phyloP scores from a whole-genome alignment of 2,888 invertebrate genomes.

The Luperina nickerlii region DNA sequence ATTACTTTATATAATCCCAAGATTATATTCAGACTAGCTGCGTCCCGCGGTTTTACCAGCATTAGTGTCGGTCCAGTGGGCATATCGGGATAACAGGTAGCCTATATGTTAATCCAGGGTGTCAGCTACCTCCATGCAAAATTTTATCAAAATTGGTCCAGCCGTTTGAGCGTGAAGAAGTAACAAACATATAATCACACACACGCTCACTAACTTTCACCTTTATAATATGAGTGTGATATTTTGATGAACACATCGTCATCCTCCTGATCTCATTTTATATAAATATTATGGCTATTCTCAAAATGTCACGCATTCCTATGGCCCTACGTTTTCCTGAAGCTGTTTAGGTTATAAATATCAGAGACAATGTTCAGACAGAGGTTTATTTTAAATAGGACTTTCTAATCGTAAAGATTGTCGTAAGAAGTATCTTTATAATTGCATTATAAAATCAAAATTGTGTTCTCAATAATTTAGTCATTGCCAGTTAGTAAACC shows the following conservation, averaged over 20 bases:
- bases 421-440: neutral
- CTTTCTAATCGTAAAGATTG: conserved; percentile 20
- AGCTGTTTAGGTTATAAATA: conserved; percentile 48
- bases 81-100: too few relatives aligned
- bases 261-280: conserved; percentile 34
- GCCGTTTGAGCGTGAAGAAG: too few relatives aligned
- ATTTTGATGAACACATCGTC: conserved; percentile 20
- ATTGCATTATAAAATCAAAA: neutral
- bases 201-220: too few relatives aligned
- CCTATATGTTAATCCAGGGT: too few relatives aligned
- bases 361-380: conserved; percentile 16
- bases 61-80: too few relatives aligned
- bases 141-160: too few relatives aligned
- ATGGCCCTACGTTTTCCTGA: conserved; percentile 31
- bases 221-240: too few relatives aligned
- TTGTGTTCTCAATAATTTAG: neutral
- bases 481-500: neutral
- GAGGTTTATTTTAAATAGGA: conserved; percentile 6
- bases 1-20: too few relatives aligned
- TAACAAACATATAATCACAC: too few relatives aligned
- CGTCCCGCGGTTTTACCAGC: too few relatives aligned
- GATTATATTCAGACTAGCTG: too few relatives aligned
- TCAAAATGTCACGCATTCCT: conserved; percentile 59
- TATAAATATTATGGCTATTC: conserved; percentile 57
- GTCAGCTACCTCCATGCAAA: too few relatives aligned